These are phyloP conservation scores for Choristoneura rosaceana DNA, from an alignment of 2,888 invertebrate species.

Conservation along the genomic window DNA sequence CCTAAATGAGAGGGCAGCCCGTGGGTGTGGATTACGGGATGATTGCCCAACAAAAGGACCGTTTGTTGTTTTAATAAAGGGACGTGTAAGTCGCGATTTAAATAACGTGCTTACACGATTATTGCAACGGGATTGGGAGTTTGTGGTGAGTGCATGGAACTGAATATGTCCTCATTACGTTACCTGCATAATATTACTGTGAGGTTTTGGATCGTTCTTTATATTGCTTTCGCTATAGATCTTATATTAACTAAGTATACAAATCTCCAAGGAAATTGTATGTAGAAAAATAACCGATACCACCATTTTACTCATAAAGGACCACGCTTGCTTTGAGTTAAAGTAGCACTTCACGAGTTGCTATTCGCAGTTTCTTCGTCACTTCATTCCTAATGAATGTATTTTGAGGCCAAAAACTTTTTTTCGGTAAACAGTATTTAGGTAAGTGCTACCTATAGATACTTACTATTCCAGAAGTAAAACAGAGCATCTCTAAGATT, in stretches of 20 bases:
- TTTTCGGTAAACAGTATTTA: no score
- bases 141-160: neutral
- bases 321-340: no score
- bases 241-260: no score
- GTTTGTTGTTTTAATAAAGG: constrained; percentile 46
- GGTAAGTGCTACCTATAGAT: no score
- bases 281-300: no score
- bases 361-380: no score
- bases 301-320: no score
- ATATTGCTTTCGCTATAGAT: neutral
- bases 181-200: neutral
- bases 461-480: no score
- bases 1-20: constrained; percentile 56
- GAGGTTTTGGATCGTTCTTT: neutral
- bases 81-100: constrained; percentile 19
- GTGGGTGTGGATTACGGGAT: constrained; percentile 64
- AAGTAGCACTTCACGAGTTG: no score
- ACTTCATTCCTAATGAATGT: no score
- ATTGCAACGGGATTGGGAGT: constrained; percentile 3
- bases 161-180: neutral
- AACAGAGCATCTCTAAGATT: neutral
- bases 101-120: constrained; percentile 21
- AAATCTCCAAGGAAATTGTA: no score
- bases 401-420: no score
- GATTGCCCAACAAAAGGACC: constrained; percentile 60